Evolutionary conservation across 2,888 invertebrate species (phyloP).

Genomic region (Hirtodrosophila duncani): DNA sequence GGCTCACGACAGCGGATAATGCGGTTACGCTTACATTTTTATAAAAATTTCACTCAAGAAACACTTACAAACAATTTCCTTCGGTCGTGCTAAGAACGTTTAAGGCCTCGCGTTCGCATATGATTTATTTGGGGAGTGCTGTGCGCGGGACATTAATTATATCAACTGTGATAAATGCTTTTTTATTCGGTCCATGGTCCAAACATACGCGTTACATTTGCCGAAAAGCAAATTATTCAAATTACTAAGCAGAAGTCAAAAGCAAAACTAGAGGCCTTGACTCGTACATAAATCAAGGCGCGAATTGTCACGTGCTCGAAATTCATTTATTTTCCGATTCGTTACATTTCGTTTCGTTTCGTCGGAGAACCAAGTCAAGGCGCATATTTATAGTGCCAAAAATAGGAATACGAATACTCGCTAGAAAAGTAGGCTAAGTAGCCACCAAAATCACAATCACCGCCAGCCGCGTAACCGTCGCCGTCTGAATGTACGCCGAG

Average conservation of each 20-base stretch:
- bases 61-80: conserved; percentile 38
- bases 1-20: conserved; percentile 43
- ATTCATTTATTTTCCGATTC: conserved; percentile 64
- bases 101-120: not conserved
- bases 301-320: conserved; percentile 65
- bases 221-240: conserved; percentile 52
- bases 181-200: conserved; percentile 37
- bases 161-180: conserved; percentile 62
- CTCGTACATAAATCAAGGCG: conserved; percentile 56
- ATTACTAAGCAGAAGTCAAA: conserved; percentile 36
- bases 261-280: conserved; percentile 28
- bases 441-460: conserved; percentile 4
- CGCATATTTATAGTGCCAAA: conserved; percentile 34
- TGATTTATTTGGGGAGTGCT: conserved; percentile 35
- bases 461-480: conserved; percentile 5
- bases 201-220: too few species aligned
- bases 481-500: conserved; percentile 56
- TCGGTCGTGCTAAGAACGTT: not conserved
- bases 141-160: conserved; percentile 62
- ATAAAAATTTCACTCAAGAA: too few species aligned
- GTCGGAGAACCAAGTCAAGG: conserved; percentile 47
- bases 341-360: conserved; percentile 42
- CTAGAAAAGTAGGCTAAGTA: conserved; percentile 52
- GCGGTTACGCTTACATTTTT: too few species aligned
- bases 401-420: too few species aligned